Base-by-base conservation (phyloP, 2,113 vertebrate genomes). In the Lagopus muta region DNA sequence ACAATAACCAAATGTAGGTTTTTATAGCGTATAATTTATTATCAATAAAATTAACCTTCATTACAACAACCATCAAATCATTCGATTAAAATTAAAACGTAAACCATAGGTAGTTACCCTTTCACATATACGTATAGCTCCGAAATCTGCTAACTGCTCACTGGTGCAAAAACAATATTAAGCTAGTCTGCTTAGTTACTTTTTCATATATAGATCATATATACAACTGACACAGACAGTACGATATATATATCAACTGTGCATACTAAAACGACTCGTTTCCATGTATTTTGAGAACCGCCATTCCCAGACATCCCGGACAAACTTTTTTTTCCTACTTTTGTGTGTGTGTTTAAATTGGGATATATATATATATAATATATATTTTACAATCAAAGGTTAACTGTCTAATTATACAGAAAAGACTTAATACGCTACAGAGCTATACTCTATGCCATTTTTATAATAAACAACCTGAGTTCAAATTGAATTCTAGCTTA, bases 391-490 rank as follows among this genome's bases (percentile, higher is more conserved):
- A 97, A 93, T 97, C 93, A 86, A 96, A 98, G 97, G 90, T 96
- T 97, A 97, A 97, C 93, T 97, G 97, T 97, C 96, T 97, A 98
- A 96, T 95, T 95, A 96, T 96, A 97, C 95, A 97, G 97, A 97
- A 97, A 93, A 91, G 93, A 97, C 96, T 82, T 94, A 87, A 93
- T 94, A 97, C 96, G 97, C 97, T 97, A 98, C 97, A 98, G 97
- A 98, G 97, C 98, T 97, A 98, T 97, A 97, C 97, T 89, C 97
- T 97, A 98, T 97, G 97, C 96, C 96, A 96, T 95, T 92, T 96
- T 96, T 94, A 97, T 96, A 97, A 96, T 97, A 98, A 98, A 98
- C 97, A 98, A 98, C 98, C 98, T 98, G 98, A 98, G 98, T 98
- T 98, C 96, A 97, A 97, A 98, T 98, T 95, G 96, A 98, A 98